These are phyloP conservation scores for Pasiphila rectangulata DNA, from an alignment of 2,888 invertebrate genomes.

Conservation along the genomic window DNA sequence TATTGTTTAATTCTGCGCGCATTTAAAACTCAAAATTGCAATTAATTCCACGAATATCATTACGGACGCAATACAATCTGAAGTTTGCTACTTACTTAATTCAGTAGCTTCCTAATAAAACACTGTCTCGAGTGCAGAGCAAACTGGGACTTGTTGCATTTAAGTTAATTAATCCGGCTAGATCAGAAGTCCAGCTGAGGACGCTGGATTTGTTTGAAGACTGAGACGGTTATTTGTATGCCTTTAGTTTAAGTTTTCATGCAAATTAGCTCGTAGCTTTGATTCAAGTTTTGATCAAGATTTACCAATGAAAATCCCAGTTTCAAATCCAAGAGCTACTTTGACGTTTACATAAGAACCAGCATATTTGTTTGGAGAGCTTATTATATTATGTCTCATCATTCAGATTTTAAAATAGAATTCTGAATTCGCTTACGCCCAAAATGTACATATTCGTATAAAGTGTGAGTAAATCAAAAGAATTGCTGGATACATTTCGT, in stretches of 20 bases:
- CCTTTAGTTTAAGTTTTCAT: conserved; percentile 1
- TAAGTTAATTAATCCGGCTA: conserved; percentile 76
- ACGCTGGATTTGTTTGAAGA: conserved; percentile 19
- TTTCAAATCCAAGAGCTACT: no score
- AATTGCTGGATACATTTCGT: conserved; percentile 18
- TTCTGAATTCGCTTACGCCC: background rate
- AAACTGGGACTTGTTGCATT: conserved; percentile 79
- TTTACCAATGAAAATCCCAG: no score
- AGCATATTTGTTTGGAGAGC: no score
- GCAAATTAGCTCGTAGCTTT: conserved; percentile 4
- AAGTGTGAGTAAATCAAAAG: conserved; percentile 17
- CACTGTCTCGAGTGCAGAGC: conserved; percentile 69
- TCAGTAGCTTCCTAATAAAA: conserved; percentile 71
- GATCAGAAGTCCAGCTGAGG: conserved; percentile 66
- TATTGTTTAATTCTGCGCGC: conserved; percentile 1
- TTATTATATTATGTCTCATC: background rate
- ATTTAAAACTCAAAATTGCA: conserved; percentile 23
- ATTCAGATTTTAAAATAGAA: background rate
- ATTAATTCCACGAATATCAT: conserved; percentile 24
- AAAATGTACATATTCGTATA: conserved; percentile 2
- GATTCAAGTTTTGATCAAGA: background rate
- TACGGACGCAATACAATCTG: conserved; percentile 47
- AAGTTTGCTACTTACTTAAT: conserved; percentile 61
- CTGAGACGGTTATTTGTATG: conserved; percentile 20
- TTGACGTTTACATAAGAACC: no score